Percentiles rank a stretch among this genome's conserved stretches.
Evolutionary conservation across 2,888 invertebrate species (phyloP).

Genomic region (Eupeodes latifasciatus): DNA sequence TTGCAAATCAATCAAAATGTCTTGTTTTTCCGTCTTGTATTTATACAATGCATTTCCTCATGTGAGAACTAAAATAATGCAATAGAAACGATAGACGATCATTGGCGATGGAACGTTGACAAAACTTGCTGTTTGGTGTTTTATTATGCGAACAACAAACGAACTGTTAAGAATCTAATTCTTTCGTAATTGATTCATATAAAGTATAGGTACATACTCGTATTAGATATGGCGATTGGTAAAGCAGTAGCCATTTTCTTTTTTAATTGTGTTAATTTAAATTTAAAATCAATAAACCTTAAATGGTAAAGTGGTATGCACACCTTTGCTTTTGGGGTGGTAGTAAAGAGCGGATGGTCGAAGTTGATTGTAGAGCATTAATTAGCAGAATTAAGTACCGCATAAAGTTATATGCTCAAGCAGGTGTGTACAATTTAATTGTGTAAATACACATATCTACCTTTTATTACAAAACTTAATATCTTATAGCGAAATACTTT

Average conservation of each 20-base stretch:
- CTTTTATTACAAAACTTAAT: constrained; percentile 27
- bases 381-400: constrained; percentile 17
- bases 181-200: constrained; percentile 43
- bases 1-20: constrained; percentile 64
- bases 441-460: not conserved
- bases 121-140: not conserved
- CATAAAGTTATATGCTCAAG: not conserved
- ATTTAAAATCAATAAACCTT: constrained; percentile 41
- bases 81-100: not conserved
- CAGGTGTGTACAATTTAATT: constrained; percentile 46
- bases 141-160: constrained; percentile 28
- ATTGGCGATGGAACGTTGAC: not conserved
- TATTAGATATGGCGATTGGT: constrained; percentile 9
- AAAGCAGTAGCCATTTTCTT: not conserved
- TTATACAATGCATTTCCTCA: constrained; percentile 60
- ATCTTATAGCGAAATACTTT: not conserved
- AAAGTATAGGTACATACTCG: too few relatives aligned
- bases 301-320: not conserved
- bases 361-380: constrained; percentile 2
- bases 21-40: constrained; percentile 46
- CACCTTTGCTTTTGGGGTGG: not conserved
- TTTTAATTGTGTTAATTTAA: constrained; percentile 39
- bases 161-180: constrained; percentile 46
- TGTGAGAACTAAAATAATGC: constrained; percentile 47
- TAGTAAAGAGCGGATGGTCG: not conserved